Evolutionary conservation across 2,888 invertebrate species (phyloP).

Genomic region (Ennomos erosarius): DNA sequence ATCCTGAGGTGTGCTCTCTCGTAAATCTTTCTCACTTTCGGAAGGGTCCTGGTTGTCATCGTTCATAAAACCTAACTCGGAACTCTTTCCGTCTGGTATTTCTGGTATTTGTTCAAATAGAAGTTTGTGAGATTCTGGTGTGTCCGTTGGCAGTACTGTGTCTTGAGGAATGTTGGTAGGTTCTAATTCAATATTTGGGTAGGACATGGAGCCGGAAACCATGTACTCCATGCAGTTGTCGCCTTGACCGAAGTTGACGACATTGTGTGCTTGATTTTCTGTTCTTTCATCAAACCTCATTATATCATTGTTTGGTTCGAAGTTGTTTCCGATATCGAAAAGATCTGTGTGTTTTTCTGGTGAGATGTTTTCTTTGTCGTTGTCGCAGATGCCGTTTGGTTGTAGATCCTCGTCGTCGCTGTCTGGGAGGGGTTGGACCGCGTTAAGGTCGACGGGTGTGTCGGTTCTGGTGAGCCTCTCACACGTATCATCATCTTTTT

Average conservation of each 20-base stretch:
- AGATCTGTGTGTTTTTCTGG: conserved; percentile 60
- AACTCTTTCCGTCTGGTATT: conserved; percentile 81
- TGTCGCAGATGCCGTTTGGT: conserved; percentile 61
- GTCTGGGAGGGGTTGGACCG: conserved; percentile 84
- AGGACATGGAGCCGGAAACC: conserved; percentile 54
- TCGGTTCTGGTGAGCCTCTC: conserved; percentile 67
- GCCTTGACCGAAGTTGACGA: conserved; percentile 53
- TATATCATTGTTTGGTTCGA: conserved; percentile 74
- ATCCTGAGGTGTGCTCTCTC: conserved; percentile 66
- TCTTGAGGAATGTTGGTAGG: conserved; percentile 61
- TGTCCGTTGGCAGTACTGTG: conserved; percentile 70
- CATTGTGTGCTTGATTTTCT: conserved; percentile 53
- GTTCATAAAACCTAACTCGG: conserved; percentile 74
- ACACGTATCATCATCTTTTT: conserved; percentile 84
- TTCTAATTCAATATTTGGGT: conserved; percentile 68
- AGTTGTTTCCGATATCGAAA: conserved; percentile 47
- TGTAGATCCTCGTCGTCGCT: conserved; percentile 79
- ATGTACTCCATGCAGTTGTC: conserved; percentile 66
- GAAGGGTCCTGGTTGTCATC: conserved; percentile 70
- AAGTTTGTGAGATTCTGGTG: conserved; percentile 81
- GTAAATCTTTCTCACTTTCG: conserved; percentile 67
- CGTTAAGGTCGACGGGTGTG: conserved; percentile 84
- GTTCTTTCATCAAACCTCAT: conserved; percentile 66
- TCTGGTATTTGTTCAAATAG: conserved; percentile 81
- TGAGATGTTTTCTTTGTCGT: conserved; percentile 71